Conservation (phyloP, 2,888 invertebrate genomes). For the Cactoblastis cactorum region DNA sequence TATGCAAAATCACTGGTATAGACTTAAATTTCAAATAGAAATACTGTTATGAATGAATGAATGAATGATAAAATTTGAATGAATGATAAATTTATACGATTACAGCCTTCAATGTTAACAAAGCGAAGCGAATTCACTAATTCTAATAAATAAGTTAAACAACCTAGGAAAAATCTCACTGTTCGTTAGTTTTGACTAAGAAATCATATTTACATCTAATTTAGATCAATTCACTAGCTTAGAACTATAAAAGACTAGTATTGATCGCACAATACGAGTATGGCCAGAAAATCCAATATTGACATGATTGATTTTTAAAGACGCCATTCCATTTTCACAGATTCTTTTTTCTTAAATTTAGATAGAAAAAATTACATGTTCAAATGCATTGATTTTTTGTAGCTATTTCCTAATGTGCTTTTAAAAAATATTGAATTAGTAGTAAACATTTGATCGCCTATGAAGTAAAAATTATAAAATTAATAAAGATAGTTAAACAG, state of each 20-base stretch:
- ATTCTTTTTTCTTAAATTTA: no score
- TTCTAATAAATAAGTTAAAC: constrained; percentile 14
- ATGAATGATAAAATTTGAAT: no score
- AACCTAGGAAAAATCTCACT: constrained; percentile 20
- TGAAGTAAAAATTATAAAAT: no score
- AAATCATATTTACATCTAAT: background rate
- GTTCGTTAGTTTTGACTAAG: constrained; percentile 8
- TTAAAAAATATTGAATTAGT: no score
- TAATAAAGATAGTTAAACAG: constrained; percentile 51
- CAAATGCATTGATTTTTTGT: no score
- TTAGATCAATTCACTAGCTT: background rate
- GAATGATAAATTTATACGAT: background rate
- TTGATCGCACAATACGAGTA: background rate
- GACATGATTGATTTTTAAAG: no score
- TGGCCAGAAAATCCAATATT: background rate
- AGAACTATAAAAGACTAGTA: background rate
- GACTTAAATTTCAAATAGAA: background rate
- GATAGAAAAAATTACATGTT: no score
- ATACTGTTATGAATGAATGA: no score
- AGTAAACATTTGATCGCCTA: no score
- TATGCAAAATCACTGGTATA: background rate
- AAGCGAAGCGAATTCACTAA: constrained; percentile 10
- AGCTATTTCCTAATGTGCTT: no score
- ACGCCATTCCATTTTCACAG: no score
- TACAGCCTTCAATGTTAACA: constrained; percentile 10